Conservation (phyloP, 2,113 vertebrate genomes). For the Castor canadensis region DNA sequence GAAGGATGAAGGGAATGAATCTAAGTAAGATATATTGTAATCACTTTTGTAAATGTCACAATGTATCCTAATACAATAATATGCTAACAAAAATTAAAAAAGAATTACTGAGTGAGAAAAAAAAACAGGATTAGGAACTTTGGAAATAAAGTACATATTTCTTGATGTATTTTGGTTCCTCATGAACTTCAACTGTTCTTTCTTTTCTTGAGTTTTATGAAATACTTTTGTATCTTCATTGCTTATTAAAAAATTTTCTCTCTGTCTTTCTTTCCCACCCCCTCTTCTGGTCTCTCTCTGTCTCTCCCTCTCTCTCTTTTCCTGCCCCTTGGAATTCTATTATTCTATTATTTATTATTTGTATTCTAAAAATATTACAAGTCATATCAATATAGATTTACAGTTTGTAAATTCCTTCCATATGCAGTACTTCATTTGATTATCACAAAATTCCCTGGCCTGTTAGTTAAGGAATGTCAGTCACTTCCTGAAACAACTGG, state of each 20-base stretch:
- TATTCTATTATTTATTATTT: neutral
- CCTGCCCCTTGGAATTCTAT: neutral
- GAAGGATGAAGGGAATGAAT: too few relatives aligned
- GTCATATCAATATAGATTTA: neutral
- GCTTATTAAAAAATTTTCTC: fast-evolving
- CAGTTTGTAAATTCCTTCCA: neutral
- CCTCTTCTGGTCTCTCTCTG: too few relatives aligned
- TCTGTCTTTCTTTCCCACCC: fast-evolving
- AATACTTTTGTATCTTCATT: neutral
- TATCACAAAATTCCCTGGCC: neutral
- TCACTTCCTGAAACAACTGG: neutral
- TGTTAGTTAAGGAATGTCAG: neutral
- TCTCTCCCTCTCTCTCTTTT: neutral
- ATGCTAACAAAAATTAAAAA: neutral
- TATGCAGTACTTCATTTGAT: neutral
- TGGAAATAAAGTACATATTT: neutral
- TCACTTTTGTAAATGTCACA: too few relatives aligned
- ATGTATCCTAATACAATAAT: too few relatives aligned
- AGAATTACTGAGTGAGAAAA: neutral
- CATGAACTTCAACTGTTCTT: neutral
- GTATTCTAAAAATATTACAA: neutral
- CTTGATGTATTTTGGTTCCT: neutral
- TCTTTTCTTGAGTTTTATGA: neutral
- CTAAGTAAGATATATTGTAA: too few relatives aligned
- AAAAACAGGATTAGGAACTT: neutral